A percentile compares a stretch with the other conserved stretches of the same genome.
Conservation (phyloP, 2,113 vertebrate genomes). For the Miniopterus natalensis region DNA sequence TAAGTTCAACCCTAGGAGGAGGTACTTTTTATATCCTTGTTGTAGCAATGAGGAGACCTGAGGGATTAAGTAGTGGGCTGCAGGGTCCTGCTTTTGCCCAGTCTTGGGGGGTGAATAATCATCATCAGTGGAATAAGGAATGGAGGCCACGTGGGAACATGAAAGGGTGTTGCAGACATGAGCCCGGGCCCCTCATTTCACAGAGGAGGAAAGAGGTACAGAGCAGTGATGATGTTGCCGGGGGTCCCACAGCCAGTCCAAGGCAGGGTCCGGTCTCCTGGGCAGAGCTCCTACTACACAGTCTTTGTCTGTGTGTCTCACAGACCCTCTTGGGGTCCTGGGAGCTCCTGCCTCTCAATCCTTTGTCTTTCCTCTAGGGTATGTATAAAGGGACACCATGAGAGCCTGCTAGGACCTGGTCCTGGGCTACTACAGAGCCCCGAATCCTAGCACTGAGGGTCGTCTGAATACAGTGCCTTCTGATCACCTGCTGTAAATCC, state of each 20-base stretch:
- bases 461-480: not conserved
- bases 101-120: not conserved
- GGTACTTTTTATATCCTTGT: not conserved
- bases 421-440: not conserved
- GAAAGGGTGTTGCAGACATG: not conserved
- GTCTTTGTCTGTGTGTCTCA: not conserved
- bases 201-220: not conserved
- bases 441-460: not conserved
- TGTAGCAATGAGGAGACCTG: not conserved
- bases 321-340: not conserved
- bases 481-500: not conserved
- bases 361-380: not conserved
- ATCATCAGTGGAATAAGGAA: not conserved
- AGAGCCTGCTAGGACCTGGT: not conserved
- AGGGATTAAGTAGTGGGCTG: not conserved
- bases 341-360: not conserved
- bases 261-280: not conserved
- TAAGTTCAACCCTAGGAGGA: not conserved
- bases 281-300: not conserved
- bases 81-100: not conserved
- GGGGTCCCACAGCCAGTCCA: not conserved
- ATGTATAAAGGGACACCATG: not conserved
- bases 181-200: not conserved
- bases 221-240: not conserved
- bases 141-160: not conserved